Evolutionary conservation across 2,113 vertebrate species (phyloP).

Genomic region (Aepyceros melampus): DNA sequence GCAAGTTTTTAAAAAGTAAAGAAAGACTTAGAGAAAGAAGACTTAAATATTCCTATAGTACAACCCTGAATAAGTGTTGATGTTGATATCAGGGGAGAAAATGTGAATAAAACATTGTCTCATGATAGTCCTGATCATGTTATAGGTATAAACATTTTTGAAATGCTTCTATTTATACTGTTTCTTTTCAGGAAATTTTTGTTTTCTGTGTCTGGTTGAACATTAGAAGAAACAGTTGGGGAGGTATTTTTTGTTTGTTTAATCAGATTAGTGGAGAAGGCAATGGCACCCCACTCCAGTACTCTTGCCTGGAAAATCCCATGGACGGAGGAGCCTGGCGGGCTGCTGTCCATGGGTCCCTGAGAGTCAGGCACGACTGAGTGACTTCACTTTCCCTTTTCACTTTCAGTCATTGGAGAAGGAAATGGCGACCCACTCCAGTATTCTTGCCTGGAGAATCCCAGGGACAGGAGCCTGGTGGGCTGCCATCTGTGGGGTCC

Average conservation of each 20-base stretch:
- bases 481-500: no score
- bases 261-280: not conserved
- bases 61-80: not conserved
- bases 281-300: no score
- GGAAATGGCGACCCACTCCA: no score
- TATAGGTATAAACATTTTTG: not conserved
- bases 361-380: no score
- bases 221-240: not conserved
- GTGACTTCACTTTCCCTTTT: no score
- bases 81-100: not conserved
- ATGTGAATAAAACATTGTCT: not conserved
- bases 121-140: not conserved
- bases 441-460: no score
- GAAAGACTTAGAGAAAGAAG: not conserved
- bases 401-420: no score
- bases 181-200: not conserved
- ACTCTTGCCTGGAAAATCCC: no score
- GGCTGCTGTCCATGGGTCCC: no score
- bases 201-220: not conserved
- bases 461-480: no score
- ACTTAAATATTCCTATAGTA: not conserved
- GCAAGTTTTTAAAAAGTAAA: not conserved
- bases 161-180: not conserved
- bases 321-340: no score
- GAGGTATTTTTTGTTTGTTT: not conserved